Percentiles rank a stretch among this genome's conserved stretches.
Evolutionary conservation across 2,113 vertebrate species (phyloP).

Genomic region (Cacatua alba): DNA sequence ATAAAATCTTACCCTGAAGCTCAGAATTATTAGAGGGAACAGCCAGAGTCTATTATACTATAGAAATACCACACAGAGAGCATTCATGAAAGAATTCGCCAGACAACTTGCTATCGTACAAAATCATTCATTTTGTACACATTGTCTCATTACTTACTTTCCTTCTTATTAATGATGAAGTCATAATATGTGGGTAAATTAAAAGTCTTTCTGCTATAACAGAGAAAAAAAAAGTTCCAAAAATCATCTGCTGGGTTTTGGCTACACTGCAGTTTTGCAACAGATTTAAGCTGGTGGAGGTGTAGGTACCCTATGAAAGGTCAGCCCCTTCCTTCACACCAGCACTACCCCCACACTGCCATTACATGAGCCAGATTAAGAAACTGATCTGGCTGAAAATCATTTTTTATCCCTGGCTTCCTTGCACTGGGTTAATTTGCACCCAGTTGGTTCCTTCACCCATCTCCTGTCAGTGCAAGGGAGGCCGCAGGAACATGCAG

Average conservation of each 20-base stretch:
- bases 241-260: conserved; percentile 4
- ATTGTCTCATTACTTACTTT: conserved; percentile 62
- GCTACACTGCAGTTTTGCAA: background rate
- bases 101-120: conserved; percentile 19
- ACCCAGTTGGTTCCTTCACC: background rate
- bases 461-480: background rate
- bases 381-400: background rate
- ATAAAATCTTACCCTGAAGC: conserved; percentile 72
- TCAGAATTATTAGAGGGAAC: conserved; percentile 72
- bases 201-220: conserved; percentile 45
- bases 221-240: background rate
- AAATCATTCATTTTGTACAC: conserved; percentile 61
- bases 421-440: background rate
- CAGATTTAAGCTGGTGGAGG: background rate
- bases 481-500: background rate
- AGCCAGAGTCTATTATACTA: conserved; percentile 68
- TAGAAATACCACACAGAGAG: conserved; percentile 71
- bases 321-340: background rate
- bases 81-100: conserved; percentile 62
- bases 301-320: fast-evolving
- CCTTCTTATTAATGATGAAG: conserved; percentile 65
- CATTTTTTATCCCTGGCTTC: background rate
- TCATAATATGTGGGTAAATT: conserved; percentile 45
- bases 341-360: background rate
- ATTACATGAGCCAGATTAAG: background rate